Evolutionary conservation across 2,113 vertebrate genomes (phyloP), one percentile per base, ranked within the genome.

Genomic region (Collichthys lucidus): DNA sequence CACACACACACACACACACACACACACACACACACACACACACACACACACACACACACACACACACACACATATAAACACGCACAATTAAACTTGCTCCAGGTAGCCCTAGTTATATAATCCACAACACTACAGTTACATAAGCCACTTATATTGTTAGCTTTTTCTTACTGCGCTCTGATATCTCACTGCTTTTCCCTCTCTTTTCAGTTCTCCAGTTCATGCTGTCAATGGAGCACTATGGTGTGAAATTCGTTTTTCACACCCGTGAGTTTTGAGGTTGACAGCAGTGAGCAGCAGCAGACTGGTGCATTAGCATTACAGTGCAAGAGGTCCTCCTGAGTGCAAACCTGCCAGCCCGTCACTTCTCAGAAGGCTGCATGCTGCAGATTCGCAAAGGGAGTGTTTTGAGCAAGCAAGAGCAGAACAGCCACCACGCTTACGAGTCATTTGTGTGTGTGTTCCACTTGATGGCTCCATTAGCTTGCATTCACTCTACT

Each of bases 91-190:
- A 83, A 88, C 83, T 80, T 86, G 83, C 74, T 87, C 75, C 89
- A 91, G 86, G 87, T 93, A 87, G 64, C 79, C 60, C 69, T 80
- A 70, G 79, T 93, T 92, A 92, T 85, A 78, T 92, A 91, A 93
- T 77, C 66, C 61, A 61, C 71, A 86, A 82, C 73, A 78, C 24
- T 71, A 69, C 55, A 22, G 82, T 93, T 92, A 86, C 80, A 80
- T 92, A 93, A 93, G 75, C 84, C 88, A 90, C 90, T 91, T 85
- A 83, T 42, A 86, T 77, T 85, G 82, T 86, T 86, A 68, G 46
- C 56, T 68, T 86, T 89, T 92, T 91, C 84, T 88, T 89, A 12
- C 78, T 52, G 66, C 0, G 59, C 74, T 65, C 82, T 77, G 83
- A 88, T 86, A 83, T 79, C 63, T 84, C 68, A 65, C 82, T 53